These are phyloP conservation scores for Megathymus violae DNA, from an alignment of 1,140 invertebrate species.

Conservation along the genomic window DNA sequence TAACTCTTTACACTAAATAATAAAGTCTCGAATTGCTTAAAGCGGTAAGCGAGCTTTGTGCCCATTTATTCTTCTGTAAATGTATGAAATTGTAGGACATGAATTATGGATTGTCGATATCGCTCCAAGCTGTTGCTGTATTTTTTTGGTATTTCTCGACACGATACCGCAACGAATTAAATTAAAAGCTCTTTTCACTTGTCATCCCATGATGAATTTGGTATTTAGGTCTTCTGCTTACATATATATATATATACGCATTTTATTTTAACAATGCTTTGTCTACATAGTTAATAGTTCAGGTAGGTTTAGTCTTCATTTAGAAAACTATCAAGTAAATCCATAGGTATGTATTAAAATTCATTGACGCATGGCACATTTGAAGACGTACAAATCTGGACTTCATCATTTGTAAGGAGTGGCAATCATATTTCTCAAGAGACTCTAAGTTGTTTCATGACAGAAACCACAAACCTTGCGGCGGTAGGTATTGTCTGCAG, in stretches of 20 bases:
- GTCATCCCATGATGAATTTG: constrained; percentile 79
- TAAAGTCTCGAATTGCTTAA: constrained; percentile 60
- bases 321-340: too few relatives aligned
- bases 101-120: constrained; percentile 84
- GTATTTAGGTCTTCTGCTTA: constrained; percentile 54
- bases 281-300: neutral
- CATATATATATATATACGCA: constrained; percentile 26
- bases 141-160: constrained; percentile 76
- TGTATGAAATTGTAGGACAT: constrained; percentile 83
- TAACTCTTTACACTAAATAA: constrained; percentile 39
- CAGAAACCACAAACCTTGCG: too few relatives aligned
- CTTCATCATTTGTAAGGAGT: too few relatives aligned
- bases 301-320: too few relatives aligned
- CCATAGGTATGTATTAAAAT: too few relatives aligned
- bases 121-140: constrained; percentile 81
- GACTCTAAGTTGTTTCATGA: too few relatives aligned
- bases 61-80: constrained; percentile 48
- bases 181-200: constrained; percentile 84
- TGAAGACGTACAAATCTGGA: too few relatives aligned
- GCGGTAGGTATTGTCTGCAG: too few relatives aligned
- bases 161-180: constrained; percentile 82
- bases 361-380: too few relatives aligned
- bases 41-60: constrained; percentile 45
- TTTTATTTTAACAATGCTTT: constrained; percentile 38
- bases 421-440: too few relatives aligned